These are phyloP conservation scores for Corapipo altera DNA, from an alignment of 2,113 vertebrate genomes.

Conservation along the genomic window DNA sequence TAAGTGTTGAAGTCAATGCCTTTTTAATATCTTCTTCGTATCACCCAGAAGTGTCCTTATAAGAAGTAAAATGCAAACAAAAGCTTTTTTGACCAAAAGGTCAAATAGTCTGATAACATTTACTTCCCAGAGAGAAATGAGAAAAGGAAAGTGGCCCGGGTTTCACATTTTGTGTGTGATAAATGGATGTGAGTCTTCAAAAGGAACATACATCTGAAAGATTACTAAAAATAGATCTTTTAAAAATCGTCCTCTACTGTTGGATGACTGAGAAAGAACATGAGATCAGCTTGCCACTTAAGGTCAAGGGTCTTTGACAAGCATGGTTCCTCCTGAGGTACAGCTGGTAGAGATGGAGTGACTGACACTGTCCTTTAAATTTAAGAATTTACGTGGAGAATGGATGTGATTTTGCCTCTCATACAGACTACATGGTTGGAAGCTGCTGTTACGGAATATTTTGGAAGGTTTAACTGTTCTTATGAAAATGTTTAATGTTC, in stretches of 20 bases:
- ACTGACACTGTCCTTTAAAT: background rate
- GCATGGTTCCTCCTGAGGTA: background rate
- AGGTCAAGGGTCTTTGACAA: background rate
- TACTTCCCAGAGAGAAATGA: background rate
- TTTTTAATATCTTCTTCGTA: background rate
- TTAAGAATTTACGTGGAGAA: background rate
- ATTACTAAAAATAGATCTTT: background rate
- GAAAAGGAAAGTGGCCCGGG: background rate
- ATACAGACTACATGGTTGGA: background rate
- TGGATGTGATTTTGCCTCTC: background rate
- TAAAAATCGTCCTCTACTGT: background rate
- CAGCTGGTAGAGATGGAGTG: background rate
- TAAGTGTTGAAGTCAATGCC: background rate
- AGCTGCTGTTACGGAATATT: background rate
- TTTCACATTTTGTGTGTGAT: background rate
- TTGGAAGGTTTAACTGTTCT: background rate
- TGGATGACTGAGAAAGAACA: background rate
- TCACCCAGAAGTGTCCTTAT: background rate
- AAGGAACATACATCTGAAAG: background rate
- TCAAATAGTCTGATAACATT: background rate
- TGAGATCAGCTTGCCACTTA: background rate
- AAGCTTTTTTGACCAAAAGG: background rate
- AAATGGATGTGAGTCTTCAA: background rate
- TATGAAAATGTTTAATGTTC: background rate
- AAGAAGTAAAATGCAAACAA: background rate